Conservation (phyloP, 37 sponge, comb jelly and placozoan genomes). For the Geodia barretti region DNA sequence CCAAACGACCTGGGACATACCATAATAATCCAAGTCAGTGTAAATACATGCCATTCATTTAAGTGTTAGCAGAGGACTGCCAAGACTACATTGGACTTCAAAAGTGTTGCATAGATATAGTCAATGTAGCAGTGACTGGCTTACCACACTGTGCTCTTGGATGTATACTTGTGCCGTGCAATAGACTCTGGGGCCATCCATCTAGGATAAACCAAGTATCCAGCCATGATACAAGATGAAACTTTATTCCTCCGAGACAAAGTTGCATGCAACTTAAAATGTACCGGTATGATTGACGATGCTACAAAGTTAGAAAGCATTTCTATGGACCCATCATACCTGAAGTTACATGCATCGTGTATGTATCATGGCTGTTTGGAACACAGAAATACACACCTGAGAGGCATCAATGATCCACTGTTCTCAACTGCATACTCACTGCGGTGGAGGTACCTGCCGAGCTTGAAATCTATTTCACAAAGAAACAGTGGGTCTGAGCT, state of each 20-base stretch:
- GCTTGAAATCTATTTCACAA: conserved; percentile 69
- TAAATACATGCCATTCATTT: not conserved
- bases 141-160: conserved; percentile 56
- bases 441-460: conserved; percentile 59
- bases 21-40: not conserved
- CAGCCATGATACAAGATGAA: too few species aligned
- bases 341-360: too few species aligned
- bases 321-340: too few species aligned
- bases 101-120: not conserved
- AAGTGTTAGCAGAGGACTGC: not conserved
- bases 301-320: too few species aligned
- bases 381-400: conserved; percentile 14
- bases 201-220: conserved; percentile 18
- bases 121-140: not conserved
- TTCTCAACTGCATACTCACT: conserved; percentile 76
- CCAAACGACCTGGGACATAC: conserved; percentile 67
- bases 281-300: too few species aligned
- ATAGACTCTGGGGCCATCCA: conserved; percentile 82
- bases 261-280: too few species aligned
- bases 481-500: too few species aligned
- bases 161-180: conserved; percentile 14
- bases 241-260: too few species aligned
- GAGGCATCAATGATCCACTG: conserved; percentile 71
- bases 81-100: not conserved
- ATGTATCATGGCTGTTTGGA: too few species aligned